A percentile compares a stretch with the other conserved stretches of the same genome.
Evolutionary conservation across 2,113 vertebrate species (phyloP).

Genomic region (Osmerus mordax): DNA sequence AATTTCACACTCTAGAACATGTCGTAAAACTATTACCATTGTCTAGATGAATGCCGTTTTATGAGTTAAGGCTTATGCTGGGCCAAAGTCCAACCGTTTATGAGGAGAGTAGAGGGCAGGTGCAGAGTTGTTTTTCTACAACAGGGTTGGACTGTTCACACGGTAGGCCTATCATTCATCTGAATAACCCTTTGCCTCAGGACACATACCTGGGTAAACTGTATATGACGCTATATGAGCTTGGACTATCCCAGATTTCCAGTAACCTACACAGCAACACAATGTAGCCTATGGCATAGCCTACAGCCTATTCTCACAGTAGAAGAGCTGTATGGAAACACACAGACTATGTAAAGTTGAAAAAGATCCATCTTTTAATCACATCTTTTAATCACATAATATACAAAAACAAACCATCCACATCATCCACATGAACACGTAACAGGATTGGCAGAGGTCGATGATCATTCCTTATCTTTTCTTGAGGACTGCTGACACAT

Average conservation of each 20-base stretch:
- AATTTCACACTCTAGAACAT: too few species aligned
- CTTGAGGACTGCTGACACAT: background rate
- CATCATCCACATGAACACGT: conserved; percentile 3
- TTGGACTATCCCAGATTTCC: too few species aligned
- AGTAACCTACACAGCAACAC: too few species aligned
- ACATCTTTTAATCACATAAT: conserved; percentile 48
- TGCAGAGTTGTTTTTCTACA: background rate
- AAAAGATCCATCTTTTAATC: conserved; percentile 46
- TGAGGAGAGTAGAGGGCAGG: conserved; percentile 28
- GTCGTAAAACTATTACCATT: too few species aligned
- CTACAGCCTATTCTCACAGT: background rate
- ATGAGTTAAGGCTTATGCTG: background rate
- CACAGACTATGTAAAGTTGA: conserved; percentile 22
- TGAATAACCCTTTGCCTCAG: background rate
- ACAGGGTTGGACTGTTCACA: background rate
- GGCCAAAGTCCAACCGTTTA: conserved; percentile 28
- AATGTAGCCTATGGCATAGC: too few species aligned
- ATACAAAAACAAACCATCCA: conserved; percentile 43
- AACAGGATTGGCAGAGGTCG: background rate
- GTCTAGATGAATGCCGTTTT: background rate
- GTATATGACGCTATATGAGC: too few species aligned
- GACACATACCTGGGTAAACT: background rate
- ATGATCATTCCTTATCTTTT: conserved; percentile 2
- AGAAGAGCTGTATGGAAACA: background rate
- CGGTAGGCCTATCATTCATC: background rate